Percentiles rank a stretch among this genome's conserved stretches.
Evolutionary conservation across 2,113 vertebrate species (phyloP).

Genomic region (Rhineura floridana): DNA sequence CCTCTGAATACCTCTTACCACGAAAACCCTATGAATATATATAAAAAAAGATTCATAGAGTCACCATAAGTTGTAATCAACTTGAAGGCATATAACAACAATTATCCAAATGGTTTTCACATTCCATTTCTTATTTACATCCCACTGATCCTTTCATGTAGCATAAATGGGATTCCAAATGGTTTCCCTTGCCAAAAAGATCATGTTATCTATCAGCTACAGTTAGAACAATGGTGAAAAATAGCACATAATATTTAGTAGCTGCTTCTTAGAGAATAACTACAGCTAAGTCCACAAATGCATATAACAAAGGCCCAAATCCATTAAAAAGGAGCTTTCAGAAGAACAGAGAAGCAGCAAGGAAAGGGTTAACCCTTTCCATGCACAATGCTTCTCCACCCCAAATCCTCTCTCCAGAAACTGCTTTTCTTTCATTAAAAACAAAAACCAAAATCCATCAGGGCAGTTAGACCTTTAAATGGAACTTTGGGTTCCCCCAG

Average conservation of each 20-base stretch:
- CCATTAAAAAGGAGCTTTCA: not conserved
- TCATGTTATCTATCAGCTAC: conserved; percentile 49
- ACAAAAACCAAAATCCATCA: not conserved
- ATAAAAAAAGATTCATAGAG: too few relatives aligned
- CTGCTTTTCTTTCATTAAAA: not conserved
- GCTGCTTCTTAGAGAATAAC: not conserved
- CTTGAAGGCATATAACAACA: too few relatives aligned
- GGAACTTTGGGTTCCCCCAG: conserved; percentile 5
- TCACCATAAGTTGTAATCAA: too few relatives aligned
- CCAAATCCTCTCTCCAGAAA: not conserved
- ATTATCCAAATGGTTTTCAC: conserved; percentile 65
- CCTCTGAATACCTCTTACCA: too few relatives aligned
- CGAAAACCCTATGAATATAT: too few relatives aligned
- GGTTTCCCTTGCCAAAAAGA: conserved; percentile 49
- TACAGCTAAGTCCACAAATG: not conserved
- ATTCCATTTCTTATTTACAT: not conserved
- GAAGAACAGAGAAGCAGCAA: not conserved
- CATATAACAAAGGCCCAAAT: not conserved
- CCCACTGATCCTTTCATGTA: not conserved
- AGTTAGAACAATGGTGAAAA: conserved; percentile 45
- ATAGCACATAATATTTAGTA: conserved; percentile 11
- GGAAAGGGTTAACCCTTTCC: not conserved
- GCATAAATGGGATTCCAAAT: not conserved
- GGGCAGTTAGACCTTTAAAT: not conserved
- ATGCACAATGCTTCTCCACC: not conserved